Evolutionary conservation across 2,888 invertebrate species (phyloP).

Genomic region (Drosophila yooni): DNA sequence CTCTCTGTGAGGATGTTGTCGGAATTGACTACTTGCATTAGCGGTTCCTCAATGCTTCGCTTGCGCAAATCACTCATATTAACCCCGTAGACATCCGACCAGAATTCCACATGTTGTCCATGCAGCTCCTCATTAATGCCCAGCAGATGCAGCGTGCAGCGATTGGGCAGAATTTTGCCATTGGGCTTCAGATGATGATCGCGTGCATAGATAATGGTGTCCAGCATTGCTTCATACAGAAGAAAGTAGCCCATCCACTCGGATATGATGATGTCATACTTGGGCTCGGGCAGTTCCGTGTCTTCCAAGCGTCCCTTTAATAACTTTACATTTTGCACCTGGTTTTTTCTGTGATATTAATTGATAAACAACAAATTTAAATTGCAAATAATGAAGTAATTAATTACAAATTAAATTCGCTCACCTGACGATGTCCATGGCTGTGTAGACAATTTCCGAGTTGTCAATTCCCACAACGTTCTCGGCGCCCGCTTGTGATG

Average conservation of each 20-base stretch:
- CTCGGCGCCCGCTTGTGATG: conserved; percentile 96
- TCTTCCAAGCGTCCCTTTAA: conserved; percentile 95
- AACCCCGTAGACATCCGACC: conserved; percentile 97
- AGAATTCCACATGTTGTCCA: conserved; percentile 91
- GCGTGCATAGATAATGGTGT: conserved; percentile 95
- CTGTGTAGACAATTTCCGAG: conserved; percentile 97
- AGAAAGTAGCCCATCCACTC: conserved; percentile 99
- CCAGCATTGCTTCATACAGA: conserved; percentile 98
- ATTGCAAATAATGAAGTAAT: not conserved
- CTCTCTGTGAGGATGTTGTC: conserved; percentile 89
- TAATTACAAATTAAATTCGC: not conserved
- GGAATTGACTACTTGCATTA: conserved; percentile 87
- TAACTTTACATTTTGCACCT: conserved; percentile 88
- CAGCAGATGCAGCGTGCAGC: conserved; percentile 92
- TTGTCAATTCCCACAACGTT: conserved; percentile 97
- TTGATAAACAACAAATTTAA: not conserved
- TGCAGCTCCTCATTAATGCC: conserved; percentile 92
- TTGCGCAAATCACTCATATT: conserved; percentile 96
- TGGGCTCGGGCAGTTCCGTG: conserved; percentile 89
- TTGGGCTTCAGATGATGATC: conserved; percentile 91
- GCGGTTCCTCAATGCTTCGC: conserved; percentile 92
- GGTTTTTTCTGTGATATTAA: conserved; percentile 81
- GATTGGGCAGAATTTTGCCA: conserved; percentile 93
- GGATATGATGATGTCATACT: conserved; percentile 96
- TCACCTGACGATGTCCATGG: conserved; percentile 96